phyloP scores from a whole-genome alignment of 1,140 invertebrate species.

The Oryzaephilus surinamensis region DNA sequence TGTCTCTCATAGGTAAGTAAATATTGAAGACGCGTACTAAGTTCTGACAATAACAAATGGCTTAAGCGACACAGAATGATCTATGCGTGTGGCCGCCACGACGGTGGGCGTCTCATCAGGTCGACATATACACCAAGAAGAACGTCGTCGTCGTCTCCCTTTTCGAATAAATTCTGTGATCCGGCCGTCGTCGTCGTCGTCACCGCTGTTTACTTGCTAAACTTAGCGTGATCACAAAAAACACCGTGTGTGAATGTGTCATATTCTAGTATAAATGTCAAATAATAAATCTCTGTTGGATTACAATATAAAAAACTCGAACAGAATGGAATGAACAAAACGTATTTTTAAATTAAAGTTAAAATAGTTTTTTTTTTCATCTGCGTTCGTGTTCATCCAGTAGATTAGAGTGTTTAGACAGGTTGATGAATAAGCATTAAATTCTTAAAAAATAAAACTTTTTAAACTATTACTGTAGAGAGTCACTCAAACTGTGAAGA shows the following conservation, averaged over 20 bases:
- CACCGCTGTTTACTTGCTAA: constrained; percentile 17
- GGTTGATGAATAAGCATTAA: no score
- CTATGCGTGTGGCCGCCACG: constrained; percentile 16
- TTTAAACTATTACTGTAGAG: no score
- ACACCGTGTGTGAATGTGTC: constrained; percentile 12
- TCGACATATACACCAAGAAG: background rate
- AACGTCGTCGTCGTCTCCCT: background rate
- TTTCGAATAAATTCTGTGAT: no score
- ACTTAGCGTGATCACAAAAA: constrained; percentile 17
- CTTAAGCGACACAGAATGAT: constrained; percentile 13
- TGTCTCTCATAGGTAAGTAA: constrained; percentile 10
- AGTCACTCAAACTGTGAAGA: no score
- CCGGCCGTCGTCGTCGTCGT: constrained; percentile 10
- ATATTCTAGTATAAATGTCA: constrained; percentile 10
- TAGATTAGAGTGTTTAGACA: no score
- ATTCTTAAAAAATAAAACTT: no score
- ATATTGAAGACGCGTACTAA: constrained; percentile 9
- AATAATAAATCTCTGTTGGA: constrained; percentile 6
- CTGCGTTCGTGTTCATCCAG: no score
- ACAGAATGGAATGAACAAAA: no score
- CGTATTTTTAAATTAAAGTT: no score
- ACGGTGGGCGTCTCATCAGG: constrained; percentile 14
- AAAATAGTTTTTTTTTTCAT: no score
- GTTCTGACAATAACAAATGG: constrained; percentile 18
- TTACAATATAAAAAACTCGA: no score